These are phyloP conservation scores for Phymorhynchus buccinoides DNA, from an alignment of 1,140 invertebrate species.

Conservation along the genomic window DNA sequence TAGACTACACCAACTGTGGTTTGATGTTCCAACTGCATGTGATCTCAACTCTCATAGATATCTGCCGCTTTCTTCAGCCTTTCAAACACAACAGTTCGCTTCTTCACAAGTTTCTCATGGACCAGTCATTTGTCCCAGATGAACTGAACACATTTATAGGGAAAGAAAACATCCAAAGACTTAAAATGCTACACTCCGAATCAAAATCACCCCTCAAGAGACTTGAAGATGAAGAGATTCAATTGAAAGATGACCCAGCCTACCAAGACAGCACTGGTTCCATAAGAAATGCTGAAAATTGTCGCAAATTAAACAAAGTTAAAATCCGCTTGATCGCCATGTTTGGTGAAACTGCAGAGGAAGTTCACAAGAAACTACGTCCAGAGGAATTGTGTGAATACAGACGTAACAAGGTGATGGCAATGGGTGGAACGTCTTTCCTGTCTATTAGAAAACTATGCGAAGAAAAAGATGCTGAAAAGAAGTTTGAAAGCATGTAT, in stretches of 20 bases:
- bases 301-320: slow-evolving; percentile 36
- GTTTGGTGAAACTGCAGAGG: slow-evolving; percentile 46
- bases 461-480: slow-evolving; percentile 65
- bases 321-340: slow-evolving; percentile 41
- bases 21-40: slow-evolving; percentile 51
- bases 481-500: slow-evolving; percentile 13
- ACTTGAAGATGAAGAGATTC: slow-evolving; percentile 48
- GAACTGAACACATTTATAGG: slow-evolving; percentile 6
- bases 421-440: slow-evolving; percentile 38
- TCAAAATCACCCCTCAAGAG: slow-evolving; percentile 36
- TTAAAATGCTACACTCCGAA: slow-evolving; percentile 36
- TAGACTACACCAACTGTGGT: slow-evolving; percentile 44
- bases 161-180: not conserved
- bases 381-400: slow-evolving; percentile 39
- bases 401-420: slow-evolving; percentile 32
- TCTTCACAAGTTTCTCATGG: slow-evolving; percentile 43
- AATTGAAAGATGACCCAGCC: slow-evolving; percentile 40
- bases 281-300: slow-evolving; percentile 13
- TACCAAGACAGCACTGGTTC: slow-evolving; percentile 20
- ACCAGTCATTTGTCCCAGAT: not conserved
- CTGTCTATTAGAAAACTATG: slow-evolving; percentile 18
- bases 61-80: not conserved
- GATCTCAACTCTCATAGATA: slow-evolving; percentile 33
- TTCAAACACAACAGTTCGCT: slow-evolving; percentile 29
- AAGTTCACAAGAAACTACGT: slow-evolving; percentile 28